phyloP scores from a whole-genome alignment of 2,797 vertebrate genomes.

The Myotis planiceps region DNA sequence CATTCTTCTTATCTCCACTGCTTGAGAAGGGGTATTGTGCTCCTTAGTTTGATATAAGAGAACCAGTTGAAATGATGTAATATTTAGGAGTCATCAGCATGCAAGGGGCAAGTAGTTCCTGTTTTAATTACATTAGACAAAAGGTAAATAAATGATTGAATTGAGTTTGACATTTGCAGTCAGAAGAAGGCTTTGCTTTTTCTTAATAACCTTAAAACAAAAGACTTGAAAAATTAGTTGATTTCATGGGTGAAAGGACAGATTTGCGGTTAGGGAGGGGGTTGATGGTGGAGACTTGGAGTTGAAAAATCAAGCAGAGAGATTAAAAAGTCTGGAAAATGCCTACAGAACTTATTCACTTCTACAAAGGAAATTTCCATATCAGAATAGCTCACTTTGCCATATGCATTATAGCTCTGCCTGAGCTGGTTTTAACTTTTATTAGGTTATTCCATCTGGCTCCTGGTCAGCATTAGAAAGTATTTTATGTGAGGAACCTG shows the following conservation, averaged over 20 bases:
- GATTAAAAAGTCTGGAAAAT: slow-evolving; percentile 57
- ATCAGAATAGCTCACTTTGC: slow-evolving; percentile 50
- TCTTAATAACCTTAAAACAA: background rate
- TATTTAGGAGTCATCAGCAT: background rate
- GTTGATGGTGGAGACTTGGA: background rate
- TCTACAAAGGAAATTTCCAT: slow-evolving; percentile 59
- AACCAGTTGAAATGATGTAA: background rate
- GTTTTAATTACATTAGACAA: background rate
- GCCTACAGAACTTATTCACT: slow-evolving; percentile 18
- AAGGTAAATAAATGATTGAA: slow-evolving; percentile 5
- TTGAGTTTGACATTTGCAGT: slow-evolving; percentile 9
- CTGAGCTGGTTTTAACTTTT: slow-evolving; percentile 65
- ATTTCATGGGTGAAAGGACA: background rate
- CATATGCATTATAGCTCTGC: slow-evolving; percentile 54
- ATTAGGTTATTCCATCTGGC: slow-evolving; percentile 76
- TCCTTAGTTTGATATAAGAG: background rate
- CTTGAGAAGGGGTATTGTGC: background rate
- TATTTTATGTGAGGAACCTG: slow-evolving; percentile 41
- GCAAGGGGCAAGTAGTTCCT: background rate
- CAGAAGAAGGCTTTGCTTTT: slow-evolving; percentile 7
- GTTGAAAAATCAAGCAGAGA: slow-evolving; percentile 30
- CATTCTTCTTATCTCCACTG: background rate
- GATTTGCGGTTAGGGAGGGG: background rate
- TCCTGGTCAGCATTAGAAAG: slow-evolving; percentile 73
- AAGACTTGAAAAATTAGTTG: slow-evolving; percentile 23